Base-by-base conservation (phyloP, 2,888 invertebrate species). In the Cephus nigrinus region DNA sequence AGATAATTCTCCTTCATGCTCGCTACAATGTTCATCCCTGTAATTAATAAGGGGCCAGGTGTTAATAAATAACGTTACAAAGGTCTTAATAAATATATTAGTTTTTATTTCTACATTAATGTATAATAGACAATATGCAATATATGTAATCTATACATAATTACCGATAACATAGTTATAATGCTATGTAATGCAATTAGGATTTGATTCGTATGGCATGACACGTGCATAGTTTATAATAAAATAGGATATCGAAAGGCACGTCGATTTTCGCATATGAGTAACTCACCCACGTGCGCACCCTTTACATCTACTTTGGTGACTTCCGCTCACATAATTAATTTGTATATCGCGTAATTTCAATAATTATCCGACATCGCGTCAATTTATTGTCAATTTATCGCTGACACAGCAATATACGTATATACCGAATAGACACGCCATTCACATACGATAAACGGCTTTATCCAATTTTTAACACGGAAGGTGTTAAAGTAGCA, bases 1-100 rank as follows among this genome's bases (percentile, higher is more conserved):
- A 55, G 55, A 55, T 55, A 55, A 55, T 55, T 55, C 55, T 9
- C 55, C 55, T 55, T 55, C 9, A 2, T 55, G 23, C 55, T 23
- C 23, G 55, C 15, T 23, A 23, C 9, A 55, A 55, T 55, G 23
- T 55, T 55, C 1, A 23, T 23, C 5, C 23, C 1, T 1, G 23
- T 23, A 23, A 55, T 55, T 23, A 55, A 55, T 23, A 55, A 23
- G 55, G 55, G 55, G 1, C 55, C 55, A 23, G 55, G 55, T 55
- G 55, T 55, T 55, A 55, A 55, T 55, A 9, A 55, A 55, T 55
- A 55, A 55, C 55, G 23, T 23, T 55, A 55, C 55, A 55, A 77
- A 23, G 33, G 15, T 32, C n/a, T 86, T 88, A 90, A 90, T 88
- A 90, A 90, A 90, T 89, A 88, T 90, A 90, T 88, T 87, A 85